Conservation (phyloP, 2,888 invertebrate genomes). For the Apodemia duryi region DNA sequence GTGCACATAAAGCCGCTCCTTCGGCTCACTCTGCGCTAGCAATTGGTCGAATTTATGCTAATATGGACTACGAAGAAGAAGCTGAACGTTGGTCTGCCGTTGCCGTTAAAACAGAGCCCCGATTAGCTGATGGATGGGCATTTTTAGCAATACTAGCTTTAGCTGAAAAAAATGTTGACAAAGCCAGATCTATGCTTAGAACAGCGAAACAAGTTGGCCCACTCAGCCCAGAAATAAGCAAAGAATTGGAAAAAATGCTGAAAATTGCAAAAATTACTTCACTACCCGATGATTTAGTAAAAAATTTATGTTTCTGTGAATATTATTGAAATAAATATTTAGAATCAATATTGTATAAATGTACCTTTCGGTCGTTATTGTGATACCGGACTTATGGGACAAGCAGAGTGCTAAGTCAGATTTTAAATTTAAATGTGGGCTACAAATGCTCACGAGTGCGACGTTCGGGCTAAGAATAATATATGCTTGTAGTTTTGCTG, state of each 20-base stretch:
- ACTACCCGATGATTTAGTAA: constrained; percentile 51
- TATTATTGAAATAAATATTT: constrained; percentile 37
- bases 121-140: constrained; percentile 66
- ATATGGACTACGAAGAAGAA: constrained; percentile 44
- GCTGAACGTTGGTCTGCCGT: constrained; percentile 63
- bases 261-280: constrained; percentile 44
- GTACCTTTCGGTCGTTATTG: too few relatives aligned
- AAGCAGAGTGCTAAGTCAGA: too few relatives aligned
- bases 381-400: too few relatives aligned
- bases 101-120: constrained; percentile 59
- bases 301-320: constrained; percentile 56
- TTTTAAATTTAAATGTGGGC: too few relatives aligned
- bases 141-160: constrained; percentile 57
- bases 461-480: too few relatives aligned
- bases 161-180: constrained; percentile 47
- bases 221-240: constrained; percentile 50
- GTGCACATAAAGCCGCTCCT: constrained; percentile 57
- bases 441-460: too few relatives aligned
- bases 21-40: constrained; percentile 55
- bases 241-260: constrained; percentile 47
- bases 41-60: constrained; percentile 53
- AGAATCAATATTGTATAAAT: too few relatives aligned
- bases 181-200: constrained; percentile 55
- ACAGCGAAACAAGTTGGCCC: constrained; percentile 61
- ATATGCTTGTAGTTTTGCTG: too few relatives aligned